Evolutionary conservation across 2,113 vertebrate genomes (phyloP).

Genomic region (Aix galericulata): DNA sequence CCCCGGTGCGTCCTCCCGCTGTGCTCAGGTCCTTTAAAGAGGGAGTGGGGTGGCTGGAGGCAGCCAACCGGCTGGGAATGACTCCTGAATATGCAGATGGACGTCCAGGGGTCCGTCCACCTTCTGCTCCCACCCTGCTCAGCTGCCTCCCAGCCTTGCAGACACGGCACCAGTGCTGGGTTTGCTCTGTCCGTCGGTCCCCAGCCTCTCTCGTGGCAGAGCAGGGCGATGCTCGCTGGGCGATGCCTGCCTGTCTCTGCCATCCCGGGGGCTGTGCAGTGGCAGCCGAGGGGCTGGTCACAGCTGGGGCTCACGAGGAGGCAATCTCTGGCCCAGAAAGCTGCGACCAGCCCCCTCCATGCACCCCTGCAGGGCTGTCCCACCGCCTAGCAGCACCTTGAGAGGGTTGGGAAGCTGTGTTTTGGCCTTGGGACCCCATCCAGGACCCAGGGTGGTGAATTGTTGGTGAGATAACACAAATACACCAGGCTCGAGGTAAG

Average conservation of each 20-base stretch:
- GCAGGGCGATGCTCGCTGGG: background rate
- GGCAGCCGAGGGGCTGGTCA: background rate
- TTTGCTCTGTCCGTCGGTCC: background rate
- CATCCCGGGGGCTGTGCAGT: background rate
- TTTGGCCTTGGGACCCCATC: background rate
- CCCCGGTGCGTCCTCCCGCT: background rate
- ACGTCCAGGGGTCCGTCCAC: background rate
- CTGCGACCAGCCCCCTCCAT: no score
- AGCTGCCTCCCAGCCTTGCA: background rate
- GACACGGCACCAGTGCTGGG: background rate
- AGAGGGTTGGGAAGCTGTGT: background rate
- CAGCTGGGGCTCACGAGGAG: background rate
- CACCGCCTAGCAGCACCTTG: background rate
- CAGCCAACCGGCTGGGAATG: conserved; percentile 73
- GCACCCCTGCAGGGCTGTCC: background rate
- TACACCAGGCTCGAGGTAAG: background rate
- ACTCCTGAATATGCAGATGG: conserved; percentile 79
- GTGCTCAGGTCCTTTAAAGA: conserved; percentile 30
- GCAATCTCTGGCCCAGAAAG: no score
- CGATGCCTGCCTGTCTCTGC: background rate
- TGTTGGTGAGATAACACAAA: background rate
- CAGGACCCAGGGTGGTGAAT: background rate
- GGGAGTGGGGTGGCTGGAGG: conserved; percentile 18
- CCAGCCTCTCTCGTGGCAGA: background rate
- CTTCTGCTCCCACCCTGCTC: background rate